A percentile compares a stretch with the other conserved stretches of the same genome.
phyloP scores from a whole-genome alignment of 2,797 vertebrate species.

The Thripadectes ignobilis region DNA sequence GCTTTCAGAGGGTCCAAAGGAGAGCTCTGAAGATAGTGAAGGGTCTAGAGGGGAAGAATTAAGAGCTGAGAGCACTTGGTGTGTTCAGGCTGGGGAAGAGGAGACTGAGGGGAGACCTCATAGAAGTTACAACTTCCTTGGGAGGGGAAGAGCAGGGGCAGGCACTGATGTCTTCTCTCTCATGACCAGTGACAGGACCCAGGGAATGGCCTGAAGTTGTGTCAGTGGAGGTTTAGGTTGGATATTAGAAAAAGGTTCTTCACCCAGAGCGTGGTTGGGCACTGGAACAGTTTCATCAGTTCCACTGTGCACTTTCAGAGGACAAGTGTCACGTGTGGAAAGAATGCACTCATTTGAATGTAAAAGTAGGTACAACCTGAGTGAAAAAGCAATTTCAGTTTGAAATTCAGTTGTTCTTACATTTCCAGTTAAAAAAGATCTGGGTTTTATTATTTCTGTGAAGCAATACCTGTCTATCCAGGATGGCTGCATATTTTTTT shows the following conservation, averaged over 20 bases:
- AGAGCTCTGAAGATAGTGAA: not conserved
- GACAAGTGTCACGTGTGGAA: not conserved
- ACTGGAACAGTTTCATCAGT: not conserved
- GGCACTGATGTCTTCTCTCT: not conserved
- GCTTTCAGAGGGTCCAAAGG: not conserved
- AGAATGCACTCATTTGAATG: not conserved
- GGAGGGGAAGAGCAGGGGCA: not conserved
- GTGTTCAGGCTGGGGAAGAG: not conserved
- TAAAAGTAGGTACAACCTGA: not conserved
- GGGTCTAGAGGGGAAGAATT: not conserved
- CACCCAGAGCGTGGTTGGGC: not conserved
- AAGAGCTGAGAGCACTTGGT: not conserved
- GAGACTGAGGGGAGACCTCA: not conserved
- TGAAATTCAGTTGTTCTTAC: not conserved
- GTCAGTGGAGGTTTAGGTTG: not conserved
- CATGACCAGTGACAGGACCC: not conserved
- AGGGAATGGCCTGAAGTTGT: not conserved
- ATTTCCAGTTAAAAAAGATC: not conserved
- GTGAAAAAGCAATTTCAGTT: not conserved
- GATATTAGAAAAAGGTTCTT: not conserved
- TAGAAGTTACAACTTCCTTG: not conserved
- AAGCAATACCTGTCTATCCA: not conserved
- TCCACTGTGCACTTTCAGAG: not conserved
- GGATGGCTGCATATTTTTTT: not conserved
- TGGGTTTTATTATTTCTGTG: not conserved